Evolutionary conservation across 2,888 invertebrate species (phyloP).

Genomic region (Polietes domitor): DNA sequence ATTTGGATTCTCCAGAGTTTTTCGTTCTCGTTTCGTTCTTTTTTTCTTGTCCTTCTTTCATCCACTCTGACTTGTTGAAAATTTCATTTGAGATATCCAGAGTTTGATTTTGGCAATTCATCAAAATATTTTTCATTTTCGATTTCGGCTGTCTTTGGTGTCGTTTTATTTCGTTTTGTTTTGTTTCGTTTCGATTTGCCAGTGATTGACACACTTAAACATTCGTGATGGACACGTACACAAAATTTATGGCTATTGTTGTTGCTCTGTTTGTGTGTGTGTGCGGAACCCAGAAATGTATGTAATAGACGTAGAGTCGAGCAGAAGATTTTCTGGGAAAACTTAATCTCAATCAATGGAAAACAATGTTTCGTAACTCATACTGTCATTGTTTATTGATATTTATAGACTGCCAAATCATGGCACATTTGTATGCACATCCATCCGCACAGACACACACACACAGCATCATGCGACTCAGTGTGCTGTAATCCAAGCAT

Average conservation of each 20-base stretch:
- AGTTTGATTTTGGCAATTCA: neutral
- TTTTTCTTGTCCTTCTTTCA: neutral
- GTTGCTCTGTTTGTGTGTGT: neutral
- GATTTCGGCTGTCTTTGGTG: neutral
- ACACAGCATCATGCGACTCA: neutral
- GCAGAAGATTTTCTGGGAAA: neutral
- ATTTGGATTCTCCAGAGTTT: neutral
- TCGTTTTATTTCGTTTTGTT: neutral
- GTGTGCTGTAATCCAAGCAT: neutral
- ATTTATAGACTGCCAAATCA: conserved; percentile 42
- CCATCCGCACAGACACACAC: neutral
- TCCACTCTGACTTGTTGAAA: neutral
- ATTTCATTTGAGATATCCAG: neutral
- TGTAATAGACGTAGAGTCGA: neutral
- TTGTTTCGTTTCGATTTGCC: neutral
- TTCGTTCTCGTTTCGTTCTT: neutral
- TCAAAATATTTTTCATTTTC: conserved; percentile 18
- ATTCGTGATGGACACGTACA: conserved; percentile 16
- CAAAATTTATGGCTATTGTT: conserved; percentile 10
- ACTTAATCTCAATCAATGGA: conserved; percentile 25
- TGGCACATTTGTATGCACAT: conserved; percentile 5
- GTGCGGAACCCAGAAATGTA: neutral
- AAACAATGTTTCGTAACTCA: conserved; percentile 4
- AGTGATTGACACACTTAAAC: conserved; percentile 17
- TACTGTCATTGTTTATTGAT: conserved; percentile 29